Evolutionary conservation across 2,888 invertebrate genomes (phyloP), one percentile per base, ranked within the genome.

Genomic region (Mythimna albipuncta): DNA sequence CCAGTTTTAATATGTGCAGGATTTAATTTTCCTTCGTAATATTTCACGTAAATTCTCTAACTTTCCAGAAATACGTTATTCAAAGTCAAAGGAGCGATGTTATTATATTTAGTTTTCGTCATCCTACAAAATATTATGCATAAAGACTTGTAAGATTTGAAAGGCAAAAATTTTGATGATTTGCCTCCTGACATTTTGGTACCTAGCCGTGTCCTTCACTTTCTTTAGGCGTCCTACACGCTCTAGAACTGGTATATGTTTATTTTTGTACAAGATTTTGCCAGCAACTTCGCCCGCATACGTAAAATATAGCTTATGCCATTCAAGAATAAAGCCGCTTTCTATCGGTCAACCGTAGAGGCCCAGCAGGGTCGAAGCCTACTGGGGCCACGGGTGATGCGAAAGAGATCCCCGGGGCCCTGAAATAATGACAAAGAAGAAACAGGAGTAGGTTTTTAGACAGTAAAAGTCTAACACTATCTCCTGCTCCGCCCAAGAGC

Each of bases 91-190:
- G 64, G 50, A 66, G 44, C 59, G 11, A 63, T 47, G 58, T 69
- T 68, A 50, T 64, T 66, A 35, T 62, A 32, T 32, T 32, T 32
- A 65, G 65, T 78, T 72, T 57, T 38, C 58, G 32, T 61, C 63
- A 65, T 32, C 32, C 16, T 13, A 72, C 64, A 65, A 75, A 69
- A 81, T 75, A 81, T 72, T 75, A 81, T 72, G 38, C 66, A 67
- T 64, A 69, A 63, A 58, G 47, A 52, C 38, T 65, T 62, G n/a
- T 62, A 69, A 57, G 44, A 69, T 68, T 70, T 66, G 59, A 72
- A 76, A 72, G 57, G 54, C 57, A 47, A 79, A 73, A 72, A 75
- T 69, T 73, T 69, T 64, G 65, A 73, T 35, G 64, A 58, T 64
- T 61, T 11, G 63, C 54, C 68, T 50, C 38, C 57, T 69, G 41